Evolutionary conservation across 1,140 invertebrate species (phyloP), one percentile per base, ranked within the genome.

Genomic region (Amyelois transitella): DNA sequence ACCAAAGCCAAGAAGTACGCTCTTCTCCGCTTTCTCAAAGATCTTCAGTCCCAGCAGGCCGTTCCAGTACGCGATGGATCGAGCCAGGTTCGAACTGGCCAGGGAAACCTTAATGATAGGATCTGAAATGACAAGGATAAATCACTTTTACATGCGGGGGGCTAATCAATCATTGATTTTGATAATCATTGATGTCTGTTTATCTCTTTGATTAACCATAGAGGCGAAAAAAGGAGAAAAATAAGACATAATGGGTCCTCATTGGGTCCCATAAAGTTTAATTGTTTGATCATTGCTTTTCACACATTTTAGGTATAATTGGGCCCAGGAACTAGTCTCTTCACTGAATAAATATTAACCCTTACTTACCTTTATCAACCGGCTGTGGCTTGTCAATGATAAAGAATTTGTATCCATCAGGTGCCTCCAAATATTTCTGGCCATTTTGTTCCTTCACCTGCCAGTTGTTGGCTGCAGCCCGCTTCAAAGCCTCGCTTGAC

Each of bases 341-440:
- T n/a, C n/a, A n/a, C n/a, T n/a, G n/a, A n/a, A n/a, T n/a, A n/a
- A n/a, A n/a, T n/a, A 38, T 14, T 38, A 14, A 38, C 1, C n/a
- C 1, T 14, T 38, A 38, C n/a, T 60, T 81, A 93, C 94, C 94
- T 91, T 88, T 90, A 68, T 92, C 86, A 38, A 62, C 72, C 14
- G 90, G 90, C 71, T 93, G 91, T 38, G 92, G 84, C 81, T 96
- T 92, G 74, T 96, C 91, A 47, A 95, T 83, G 25, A 98, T 89
- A 64, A 90, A 93, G 85, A 97, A 98, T 71, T 93, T 94, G 79
- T 98, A 98, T 18, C 97, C 97, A 81, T 96, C 97, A 43, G 97
- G 97, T 51, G 97, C 95, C 75, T 93, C 89, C 6, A 97, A 54
- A 83, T 90, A 90, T 24, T 90, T 90, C 6, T 84, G 51, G 19